A percentile compares a stretch with the other conserved stretches of the same genome.
phyloP scores from a whole-genome alignment of 1,140 invertebrate genomes.

The Drosophila simulans region DNA sequence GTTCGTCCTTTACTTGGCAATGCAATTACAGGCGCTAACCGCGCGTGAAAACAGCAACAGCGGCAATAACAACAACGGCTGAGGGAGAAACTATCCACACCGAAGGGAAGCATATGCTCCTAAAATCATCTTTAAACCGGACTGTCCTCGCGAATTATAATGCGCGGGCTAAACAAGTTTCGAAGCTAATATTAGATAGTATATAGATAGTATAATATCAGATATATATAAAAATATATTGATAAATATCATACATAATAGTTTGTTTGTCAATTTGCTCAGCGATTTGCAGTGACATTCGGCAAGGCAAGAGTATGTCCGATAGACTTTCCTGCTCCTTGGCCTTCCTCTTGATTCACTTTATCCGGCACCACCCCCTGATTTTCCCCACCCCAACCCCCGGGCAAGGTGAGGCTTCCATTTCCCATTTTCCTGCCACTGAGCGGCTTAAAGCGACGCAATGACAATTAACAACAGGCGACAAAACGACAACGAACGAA shows the following conservation, averaged over 20 bases:
- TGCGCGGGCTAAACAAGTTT: too few relatives aligned
- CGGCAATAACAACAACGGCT: conserved; percentile 38
- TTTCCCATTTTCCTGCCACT: conserved; percentile 31
- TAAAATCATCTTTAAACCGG: background rate
- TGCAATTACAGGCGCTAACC: conserved; percentile 81
- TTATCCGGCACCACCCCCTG: conserved; percentile 10
- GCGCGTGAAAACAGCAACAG: conserved; percentile 80
- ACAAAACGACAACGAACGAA: conserved; percentile 55
- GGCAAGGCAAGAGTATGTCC: conserved; percentile 12
- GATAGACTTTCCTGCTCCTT: conserved; percentile 26
- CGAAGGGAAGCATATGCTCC: conserved; percentile 11
- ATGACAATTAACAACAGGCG: conserved; percentile 80
- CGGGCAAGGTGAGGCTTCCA: background rate
- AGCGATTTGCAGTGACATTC: background rate
- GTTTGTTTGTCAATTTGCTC: background rate
- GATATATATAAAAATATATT: background rate
- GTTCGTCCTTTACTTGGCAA: conserved; percentile 80
- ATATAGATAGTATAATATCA: too few relatives aligned
- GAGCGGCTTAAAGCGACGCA: conserved; percentile 76
- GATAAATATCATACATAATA: background rate
- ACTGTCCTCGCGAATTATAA: too few relatives aligned
- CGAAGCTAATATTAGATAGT: too few relatives aligned
- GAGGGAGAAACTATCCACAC: conserved; percentile 4
- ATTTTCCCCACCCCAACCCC: background rate
- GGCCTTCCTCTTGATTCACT: conserved; percentile 18